phyloP scores from a whole-genome alignment of 2,113 vertebrate species.

The Peromyscus leucopus region DNA sequence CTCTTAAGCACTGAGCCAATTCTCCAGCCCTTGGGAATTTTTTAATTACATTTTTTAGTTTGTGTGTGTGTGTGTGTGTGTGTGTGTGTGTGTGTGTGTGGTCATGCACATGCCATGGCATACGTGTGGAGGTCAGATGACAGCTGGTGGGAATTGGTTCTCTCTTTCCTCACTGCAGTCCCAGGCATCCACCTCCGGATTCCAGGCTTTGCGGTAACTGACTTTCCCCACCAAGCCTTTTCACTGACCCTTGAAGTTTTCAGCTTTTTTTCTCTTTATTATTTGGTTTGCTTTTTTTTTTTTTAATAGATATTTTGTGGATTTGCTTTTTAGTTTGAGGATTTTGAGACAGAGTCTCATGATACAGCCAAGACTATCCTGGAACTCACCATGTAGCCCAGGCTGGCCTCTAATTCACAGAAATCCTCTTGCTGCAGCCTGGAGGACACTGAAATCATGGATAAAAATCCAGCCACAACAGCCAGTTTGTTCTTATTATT shows the following conservation, averaged over 20 bases:
- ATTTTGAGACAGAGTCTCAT: not conserved
- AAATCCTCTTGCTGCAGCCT: not conserved
- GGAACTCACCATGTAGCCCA: not conserved
- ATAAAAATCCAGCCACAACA: not conserved
- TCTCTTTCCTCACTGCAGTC: not conserved
- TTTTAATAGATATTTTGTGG: not conserved
- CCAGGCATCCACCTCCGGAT: not conserved
- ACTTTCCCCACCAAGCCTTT: not conserved
- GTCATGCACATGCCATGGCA: not conserved
- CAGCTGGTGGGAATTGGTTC: not conserved
- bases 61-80: not conserved
- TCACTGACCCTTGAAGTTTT: not conserved
- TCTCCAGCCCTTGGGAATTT: not conserved
- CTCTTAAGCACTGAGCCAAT: not conserved
- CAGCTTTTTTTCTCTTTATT: not conserved
- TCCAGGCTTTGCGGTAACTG: not conserved
- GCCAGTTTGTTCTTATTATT: not conserved
- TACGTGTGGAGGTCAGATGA: not conserved
- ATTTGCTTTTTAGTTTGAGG: not conserved
- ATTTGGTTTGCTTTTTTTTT: too few relatives aligned
- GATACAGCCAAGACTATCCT: not conserved
- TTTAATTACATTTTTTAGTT: not conserved
- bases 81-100: not conserved
- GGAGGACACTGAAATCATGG: not conserved
- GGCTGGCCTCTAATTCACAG: not conserved